Percentiles rank a stretch among this genome's conserved stretches.
These are phyloP conservation scores for Leuciscus waleckii DNA, from an alignment of 2,797 vertebrate species.

Conservation along the genomic window DNA sequence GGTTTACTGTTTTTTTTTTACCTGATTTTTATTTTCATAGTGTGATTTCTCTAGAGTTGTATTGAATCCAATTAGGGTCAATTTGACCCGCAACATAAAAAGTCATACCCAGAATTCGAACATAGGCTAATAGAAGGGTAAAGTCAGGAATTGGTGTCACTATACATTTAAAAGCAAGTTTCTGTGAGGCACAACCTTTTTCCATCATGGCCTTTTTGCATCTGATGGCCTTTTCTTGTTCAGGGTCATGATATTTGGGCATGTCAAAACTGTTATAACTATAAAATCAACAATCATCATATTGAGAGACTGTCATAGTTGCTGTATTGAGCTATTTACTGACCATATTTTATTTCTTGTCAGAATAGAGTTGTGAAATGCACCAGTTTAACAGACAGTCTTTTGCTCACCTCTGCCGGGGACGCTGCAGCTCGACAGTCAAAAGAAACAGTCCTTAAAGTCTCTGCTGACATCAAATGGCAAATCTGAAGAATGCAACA, in stretches of 20 bases:
- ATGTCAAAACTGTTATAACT: constrained; percentile 6
- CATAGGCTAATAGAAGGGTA: neutral
- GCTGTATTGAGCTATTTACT: neutral
- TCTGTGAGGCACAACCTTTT: constrained; percentile 22
- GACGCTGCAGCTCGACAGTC: neutral
- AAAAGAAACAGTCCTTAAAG: neutral
- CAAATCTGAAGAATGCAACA: constrained; percentile 29
- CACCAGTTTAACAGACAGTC: neutral
- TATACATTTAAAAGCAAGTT: constrained; percentile 5
- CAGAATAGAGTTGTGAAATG: neutral
- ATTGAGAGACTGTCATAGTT: neutral
- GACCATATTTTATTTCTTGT: neutral
- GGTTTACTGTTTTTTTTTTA: neutral
- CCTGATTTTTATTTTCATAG: neutral
- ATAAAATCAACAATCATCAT: constrained; percentile 23
- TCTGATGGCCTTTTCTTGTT: constrained; percentile 37
- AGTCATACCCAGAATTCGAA: neutral
- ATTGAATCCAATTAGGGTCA: neutral
- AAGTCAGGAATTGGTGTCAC: neutral
- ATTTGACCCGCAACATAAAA: neutral
- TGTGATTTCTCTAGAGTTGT: neutral
- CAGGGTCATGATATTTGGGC: constrained; percentile 26
- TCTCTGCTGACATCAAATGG: constrained; percentile 60
- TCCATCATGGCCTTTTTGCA: constrained; percentile 14
- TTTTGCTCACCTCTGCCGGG: constrained; percentile 31